Evolutionary conservation across 2,113 vertebrate species (phyloP), one percentile per base, ranked within the genome.

Genomic region (Raphicerus campestris): DNA sequence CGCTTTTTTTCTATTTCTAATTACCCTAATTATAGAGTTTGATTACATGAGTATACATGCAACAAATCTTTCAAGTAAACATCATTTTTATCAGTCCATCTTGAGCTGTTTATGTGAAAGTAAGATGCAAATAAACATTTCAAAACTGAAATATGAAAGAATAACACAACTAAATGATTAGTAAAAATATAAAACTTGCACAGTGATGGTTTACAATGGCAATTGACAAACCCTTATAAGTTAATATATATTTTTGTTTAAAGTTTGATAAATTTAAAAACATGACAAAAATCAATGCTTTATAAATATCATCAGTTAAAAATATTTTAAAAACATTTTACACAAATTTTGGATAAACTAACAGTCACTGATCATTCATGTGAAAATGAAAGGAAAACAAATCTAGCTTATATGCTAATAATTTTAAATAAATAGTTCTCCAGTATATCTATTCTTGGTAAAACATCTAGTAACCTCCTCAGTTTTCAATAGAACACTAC

Each of bases 91-190:
- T 94, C 51, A 80, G 28, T 81, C 81, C 32, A 45, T 56, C n/a
- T 66, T 93, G 10, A 95, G 14, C 82, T 91, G 7, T 61, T 94
- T 93, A 80, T 87, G 78, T 45, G 11, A 82, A 89, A 86, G 63
- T 81, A 94, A 86, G 56, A 70, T 7, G 17, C 91, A 78, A 70
- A 87, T 66, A 78, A 94, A 91, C 60, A 11, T 87, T 87, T 60
- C 30, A 96, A 94, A 98, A 92, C 39, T 49, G 89, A 73, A 91
- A 22, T 19, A 97, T 84, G 51, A 61, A 96, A 96, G 49, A 94
- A 13, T 45, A 94, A 85, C 8, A 92, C 39, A 78, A 82, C 55
- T 91, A 58, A 80, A 78, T 77, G 3, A 96, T 85, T 22, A 94
- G 7, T 88, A 84, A 90, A 97, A 93, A 13, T 88, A 84, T 88